Base-by-base conservation (phyloP, 2,888 invertebrate species). In the Folsomia manolachei region DNA sequence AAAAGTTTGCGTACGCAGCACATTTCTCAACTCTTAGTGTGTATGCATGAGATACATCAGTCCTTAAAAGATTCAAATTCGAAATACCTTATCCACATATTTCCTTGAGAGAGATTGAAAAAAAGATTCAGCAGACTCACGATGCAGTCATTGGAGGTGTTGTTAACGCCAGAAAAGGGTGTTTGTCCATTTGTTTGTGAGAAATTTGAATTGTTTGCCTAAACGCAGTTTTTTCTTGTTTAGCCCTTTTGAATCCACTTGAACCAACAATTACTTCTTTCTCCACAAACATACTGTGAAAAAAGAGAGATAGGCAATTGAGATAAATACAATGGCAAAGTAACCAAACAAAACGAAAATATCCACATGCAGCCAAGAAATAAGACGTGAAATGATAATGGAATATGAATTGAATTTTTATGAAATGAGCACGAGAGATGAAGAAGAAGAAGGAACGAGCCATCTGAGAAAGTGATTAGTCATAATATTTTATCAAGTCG, bases 381-480 rank as follows among this genome's bases (percentile, higher is more conserved):
- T n/a, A n/a, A n/a, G 56, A 56, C 19, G 19, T 56, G 21, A 56
- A n/a, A 56, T 56, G 56, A 56, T 56, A 56, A 56, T 56, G 19
- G 56, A 56, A 56, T 56, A 56, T 56, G 56, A 56, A 56, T 56
- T 56, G 56, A 56, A 56, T 56, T 56, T 23, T 63, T 63, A 66
- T 39, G 52, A 66, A 66, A 67, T 67, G 60, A 27, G 56, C 56
- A 67, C 60, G 21, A 67, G 56, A n/a, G n/a, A n/a, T n/a, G n/a
- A n/a, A n/a, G n/a, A n/a, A n/a, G n/a, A n/a, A n/a, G n/a, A 53
- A 23, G 25, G 25, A 64, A 26, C 24, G 63, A 63, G 63, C 26
- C 63, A 63, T 25, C 25, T 63, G n/a, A 64, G 39, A 67, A 67
- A 67, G 51, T 67, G 67, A 67, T 67, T 67, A 67, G 67, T 67